Evolutionary conservation across 2,113 vertebrate species (phyloP).

Genomic region (Leptobrachium leishanense): DNA sequence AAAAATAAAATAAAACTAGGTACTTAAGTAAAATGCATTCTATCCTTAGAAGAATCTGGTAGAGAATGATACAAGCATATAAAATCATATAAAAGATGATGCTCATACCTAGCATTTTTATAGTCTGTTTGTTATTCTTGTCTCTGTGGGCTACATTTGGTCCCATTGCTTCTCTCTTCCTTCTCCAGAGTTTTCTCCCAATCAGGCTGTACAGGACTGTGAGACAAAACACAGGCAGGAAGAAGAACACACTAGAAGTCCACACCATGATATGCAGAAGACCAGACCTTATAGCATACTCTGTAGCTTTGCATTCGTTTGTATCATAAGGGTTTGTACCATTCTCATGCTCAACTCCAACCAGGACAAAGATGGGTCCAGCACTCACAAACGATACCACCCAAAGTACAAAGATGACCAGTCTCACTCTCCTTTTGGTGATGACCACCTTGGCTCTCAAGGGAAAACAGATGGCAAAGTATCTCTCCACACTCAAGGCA

Average conservation of each 20-base stretch:
- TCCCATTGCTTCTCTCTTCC: constrained; percentile 74
- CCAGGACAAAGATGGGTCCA: constrained; percentile 88
- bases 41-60: too few relatives aligned
- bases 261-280: constrained; percentile 93
- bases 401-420: constrained; percentile 89
- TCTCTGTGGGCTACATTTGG: constrained; percentile 79
- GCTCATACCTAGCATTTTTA: constrained; percentile 92
- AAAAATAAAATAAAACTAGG: too few relatives aligned
- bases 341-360: constrained; percentile 87
- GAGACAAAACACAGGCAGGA: constrained; percentile 93
- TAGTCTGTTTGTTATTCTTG: constrained; percentile 89
- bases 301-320: constrained; percentile 89
- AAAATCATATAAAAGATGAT: neutral
- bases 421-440: constrained; percentile 87
- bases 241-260: constrained; percentile 92
- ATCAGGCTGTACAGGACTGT: constrained; percentile 94
- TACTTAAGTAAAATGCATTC: too few relatives aligned
- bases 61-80: too few relatives aligned
- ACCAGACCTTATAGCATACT: constrained; percentile 88
- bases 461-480: constrained; percentile 93
- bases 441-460: constrained; percentile 89
- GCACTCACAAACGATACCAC: constrained; percentile 84
- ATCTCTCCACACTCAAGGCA: constrained; percentile 91
- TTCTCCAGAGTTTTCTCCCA: constrained; percentile 87
- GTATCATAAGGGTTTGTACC: constrained; percentile 75